Conservation (phyloP, 2,888 invertebrate genomes). For the Tetanocera ferruginea region DNA sequence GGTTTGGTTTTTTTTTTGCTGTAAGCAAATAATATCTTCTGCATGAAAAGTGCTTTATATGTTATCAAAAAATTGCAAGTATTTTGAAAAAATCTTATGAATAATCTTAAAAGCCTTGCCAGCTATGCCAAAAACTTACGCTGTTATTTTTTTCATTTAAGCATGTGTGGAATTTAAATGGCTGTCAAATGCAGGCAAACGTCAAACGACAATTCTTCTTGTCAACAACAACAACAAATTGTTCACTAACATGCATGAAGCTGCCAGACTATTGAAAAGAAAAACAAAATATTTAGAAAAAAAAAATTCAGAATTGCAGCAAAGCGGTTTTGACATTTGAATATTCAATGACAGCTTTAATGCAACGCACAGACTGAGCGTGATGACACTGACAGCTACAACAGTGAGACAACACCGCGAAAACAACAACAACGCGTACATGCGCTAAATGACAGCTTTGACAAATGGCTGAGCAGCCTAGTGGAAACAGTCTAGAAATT, state of each 20-base stretch:
- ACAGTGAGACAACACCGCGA: conserved; percentile 12
- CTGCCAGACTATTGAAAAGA: conserved; percentile 2
- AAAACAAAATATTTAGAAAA: neutral
- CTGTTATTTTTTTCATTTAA: neutral
- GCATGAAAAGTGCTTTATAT: too few species aligned
- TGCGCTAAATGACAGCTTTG: conserved; percentile 28
- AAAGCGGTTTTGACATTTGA: conserved; percentile 31
- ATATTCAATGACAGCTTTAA: conserved; percentile 26
- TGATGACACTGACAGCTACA: conserved; percentile 36
- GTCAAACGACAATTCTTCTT: conserved; percentile 11
- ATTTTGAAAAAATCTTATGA: neutral
- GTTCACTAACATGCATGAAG: neutral
- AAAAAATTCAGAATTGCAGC: neutral
- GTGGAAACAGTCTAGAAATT: neutral
- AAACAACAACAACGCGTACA: conserved; percentile 8
- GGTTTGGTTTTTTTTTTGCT: neutral
- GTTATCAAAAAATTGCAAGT: neutral
- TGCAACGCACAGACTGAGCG: neutral
- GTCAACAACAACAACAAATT: conserved; percentile 6
- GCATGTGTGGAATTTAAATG: conserved; percentile 28
- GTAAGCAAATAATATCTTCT: neutral
- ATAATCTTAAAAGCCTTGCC: neutral
- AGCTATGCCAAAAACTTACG: neutral
- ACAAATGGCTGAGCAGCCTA: conserved; percentile 20
- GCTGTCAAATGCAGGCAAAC: conserved; percentile 24